A percentile compares a stretch with the other conserved stretches of the same genome.
phyloP scores from a whole-genome alignment of 2,888 invertebrate species.

The Linhomoeus sp. region DNA sequence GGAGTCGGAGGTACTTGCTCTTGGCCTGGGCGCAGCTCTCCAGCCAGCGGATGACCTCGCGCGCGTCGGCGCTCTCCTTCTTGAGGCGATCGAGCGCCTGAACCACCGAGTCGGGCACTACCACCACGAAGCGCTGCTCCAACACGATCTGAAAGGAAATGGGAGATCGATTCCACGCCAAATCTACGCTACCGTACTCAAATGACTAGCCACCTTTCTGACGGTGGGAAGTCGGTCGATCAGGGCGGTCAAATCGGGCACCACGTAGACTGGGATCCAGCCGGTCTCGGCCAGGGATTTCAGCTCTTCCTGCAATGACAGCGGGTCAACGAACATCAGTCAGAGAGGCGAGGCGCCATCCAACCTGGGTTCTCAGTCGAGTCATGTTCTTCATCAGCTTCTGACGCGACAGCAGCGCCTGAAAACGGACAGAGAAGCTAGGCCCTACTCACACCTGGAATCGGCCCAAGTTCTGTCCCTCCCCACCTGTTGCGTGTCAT shows the following conservation, averaged over 20 bases:
- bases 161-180: no score
- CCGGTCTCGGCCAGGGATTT: conserved; percentile 21
- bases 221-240: conserved; percentile 21
- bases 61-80: conserved; percentile 56
- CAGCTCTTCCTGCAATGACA: conserved; percentile 29
- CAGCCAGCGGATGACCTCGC: conserved; percentile 80
- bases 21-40: conserved; percentile 67
- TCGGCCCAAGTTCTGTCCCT: not conserved
- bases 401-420: no score
- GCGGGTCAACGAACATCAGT: no score
- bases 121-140: not conserved
- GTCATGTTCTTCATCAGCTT: no score
- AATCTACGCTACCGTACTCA: not conserved
- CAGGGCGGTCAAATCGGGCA: conserved; percentile 26
- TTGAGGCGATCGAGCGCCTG: conserved; percentile 38
- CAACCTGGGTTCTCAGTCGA: no score
- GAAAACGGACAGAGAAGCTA: no score
- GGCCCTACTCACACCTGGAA: no score
- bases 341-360: no score
- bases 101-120: conserved; percentile 6
- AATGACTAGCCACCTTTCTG: conserved; percentile 17
- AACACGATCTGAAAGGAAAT: conserved; percentile 21
- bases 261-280: conserved; percentile 28
- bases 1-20: conserved; percentile 63
- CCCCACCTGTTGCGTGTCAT: no score